Percentiles rank a stretch among this genome's conserved stretches.
These are phyloP conservation scores for Pangasius sanitwongsei DNA, from an alignment of 2,797 vertebrate species.

Conservation along the genomic window DNA sequence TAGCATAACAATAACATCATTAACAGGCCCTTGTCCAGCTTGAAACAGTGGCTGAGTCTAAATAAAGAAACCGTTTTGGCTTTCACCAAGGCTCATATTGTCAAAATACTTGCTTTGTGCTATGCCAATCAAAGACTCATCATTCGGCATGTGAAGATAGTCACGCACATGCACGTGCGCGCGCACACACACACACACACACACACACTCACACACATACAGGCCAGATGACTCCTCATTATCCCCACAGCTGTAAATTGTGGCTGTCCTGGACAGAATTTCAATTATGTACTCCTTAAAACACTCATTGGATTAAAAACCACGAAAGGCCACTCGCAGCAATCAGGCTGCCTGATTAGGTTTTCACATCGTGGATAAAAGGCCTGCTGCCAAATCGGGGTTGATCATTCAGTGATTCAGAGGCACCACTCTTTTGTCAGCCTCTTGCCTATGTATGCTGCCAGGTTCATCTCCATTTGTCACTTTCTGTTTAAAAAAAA, in stretches of 20 bases:
- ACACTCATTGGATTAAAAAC: constrained; percentile 77
- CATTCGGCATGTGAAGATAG: constrained; percentile 82
- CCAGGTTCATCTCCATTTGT: constrained; percentile 49
- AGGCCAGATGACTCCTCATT: constrained; percentile 86
- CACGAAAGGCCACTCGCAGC: constrained; percentile 74
- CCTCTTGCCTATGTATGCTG: constrained; percentile 29
- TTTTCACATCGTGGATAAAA: constrained; percentile 72
- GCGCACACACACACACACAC: constrained; percentile 49
- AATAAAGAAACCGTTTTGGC: constrained; percentile 81
- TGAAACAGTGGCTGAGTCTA: constrained; percentile 83
- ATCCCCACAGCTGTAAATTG: constrained; percentile 82
- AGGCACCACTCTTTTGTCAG: constrained; percentile 58
- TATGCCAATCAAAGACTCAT: constrained; percentile 86
- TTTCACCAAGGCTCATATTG: constrained; percentile 73
- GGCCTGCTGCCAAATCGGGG: constrained; percentile 52
- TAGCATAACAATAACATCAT: constrained; percentile 89
- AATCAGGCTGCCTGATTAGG: constrained; percentile 76
- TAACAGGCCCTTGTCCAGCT: constrained; percentile 82
- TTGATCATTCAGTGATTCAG: constrained; percentile 58
- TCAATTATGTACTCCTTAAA: constrained; percentile 85
- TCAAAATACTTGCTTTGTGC: constrained; percentile 80
- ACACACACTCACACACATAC: constrained; percentile 46
- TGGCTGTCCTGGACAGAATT: constrained; percentile 83
- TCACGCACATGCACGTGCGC: constrained; percentile 64
- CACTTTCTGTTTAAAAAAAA: constrained; percentile 14